These are phyloP conservation scores for Ochlodes sylvanus DNA, from an alignment of 2,888 invertebrate species.

Conservation along the genomic window DNA sequence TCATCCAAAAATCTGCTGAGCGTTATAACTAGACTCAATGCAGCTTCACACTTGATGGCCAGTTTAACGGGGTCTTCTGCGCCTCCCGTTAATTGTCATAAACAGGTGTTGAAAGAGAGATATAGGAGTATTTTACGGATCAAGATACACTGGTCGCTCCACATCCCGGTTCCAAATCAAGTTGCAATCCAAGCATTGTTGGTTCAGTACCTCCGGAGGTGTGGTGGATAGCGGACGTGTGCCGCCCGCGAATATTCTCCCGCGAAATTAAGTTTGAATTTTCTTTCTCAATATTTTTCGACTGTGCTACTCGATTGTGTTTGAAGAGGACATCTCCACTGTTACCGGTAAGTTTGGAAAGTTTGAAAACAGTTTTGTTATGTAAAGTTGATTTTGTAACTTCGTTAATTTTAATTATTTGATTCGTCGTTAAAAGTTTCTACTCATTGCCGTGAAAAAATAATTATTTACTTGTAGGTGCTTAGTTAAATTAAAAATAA, in stretches of 20 bases:
- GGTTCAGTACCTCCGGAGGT: slow-evolving; percentile 28
- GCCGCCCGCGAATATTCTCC: background rate
- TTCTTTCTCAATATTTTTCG: slow-evolving; percentile 9
- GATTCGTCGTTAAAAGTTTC: too few species aligned
- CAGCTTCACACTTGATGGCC: slow-evolving; percentile 29
- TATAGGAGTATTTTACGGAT: background rate
- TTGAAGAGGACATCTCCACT: background rate
- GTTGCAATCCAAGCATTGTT: background rate
- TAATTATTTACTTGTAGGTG: too few species aligned
- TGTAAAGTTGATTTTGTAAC: too few species aligned
- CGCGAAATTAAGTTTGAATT: slow-evolving; percentile 34
- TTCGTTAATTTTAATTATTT: too few species aligned
- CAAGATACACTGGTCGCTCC: slow-evolving; percentile 20
- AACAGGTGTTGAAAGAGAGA: background rate
- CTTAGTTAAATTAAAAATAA: too few species aligned
- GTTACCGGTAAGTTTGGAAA: slow-evolving; percentile 18
- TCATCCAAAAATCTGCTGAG: slow-evolving; percentile 18
- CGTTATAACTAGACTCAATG: slow-evolving; percentile 30
- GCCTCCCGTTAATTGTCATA: too few species aligned
- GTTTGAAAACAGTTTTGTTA: background rate
- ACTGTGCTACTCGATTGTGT: slow-evolving; percentile 8
- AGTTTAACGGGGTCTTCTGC: background rate
- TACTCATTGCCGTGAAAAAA: too few species aligned
- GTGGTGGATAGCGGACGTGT: slow-evolving; percentile 19
- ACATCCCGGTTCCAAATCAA: slow-evolving; percentile 8